Conservation (phyloP, 2,888 invertebrate genomes). For the Eustalomyia histrio region DNA sequence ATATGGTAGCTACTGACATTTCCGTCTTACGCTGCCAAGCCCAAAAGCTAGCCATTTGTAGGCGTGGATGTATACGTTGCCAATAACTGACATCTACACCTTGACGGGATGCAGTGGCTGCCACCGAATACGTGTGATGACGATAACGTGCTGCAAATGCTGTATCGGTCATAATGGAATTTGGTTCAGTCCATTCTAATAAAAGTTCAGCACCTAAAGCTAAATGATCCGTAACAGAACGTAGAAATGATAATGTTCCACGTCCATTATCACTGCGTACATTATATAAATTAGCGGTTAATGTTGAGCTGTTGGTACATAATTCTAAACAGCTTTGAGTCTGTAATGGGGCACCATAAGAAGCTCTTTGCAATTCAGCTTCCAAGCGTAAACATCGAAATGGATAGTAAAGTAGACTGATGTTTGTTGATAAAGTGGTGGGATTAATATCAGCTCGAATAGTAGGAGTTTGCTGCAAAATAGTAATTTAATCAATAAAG, state of each 20-base stretch:
- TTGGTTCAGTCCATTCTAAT: slow-evolving; percentile 75
- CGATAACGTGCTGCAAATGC: slow-evolving; percentile 75
- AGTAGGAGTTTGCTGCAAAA: slow-evolving; percentile 75
- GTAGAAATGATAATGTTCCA: slow-evolving; percentile 75
- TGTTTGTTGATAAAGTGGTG: slow-evolving; percentile 75
- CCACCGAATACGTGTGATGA: slow-evolving; percentile 73
- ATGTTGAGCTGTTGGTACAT: slow-evolving; percentile 72
- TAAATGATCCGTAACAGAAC: slow-evolving; percentile 74
- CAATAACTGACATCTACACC: slow-evolving; percentile 78
- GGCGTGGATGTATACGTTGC: slow-evolving; percentile 75
- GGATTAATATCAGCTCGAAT: slow-evolving; percentile 78
- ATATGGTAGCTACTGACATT: slow-evolving; percentile 75
- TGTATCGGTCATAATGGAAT: slow-evolving; percentile 68
- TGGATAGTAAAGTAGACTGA: slow-evolving; percentile 76
- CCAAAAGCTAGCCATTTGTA: slow-evolving; percentile 77
- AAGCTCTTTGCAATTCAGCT: slow-evolving; percentile 72
- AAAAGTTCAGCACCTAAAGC: slow-evolving; percentile 76
- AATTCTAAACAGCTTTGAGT: slow-evolving; percentile 73
- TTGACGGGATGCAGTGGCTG: slow-evolving; percentile 74
- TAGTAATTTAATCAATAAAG: no score
- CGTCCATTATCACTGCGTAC: slow-evolving; percentile 73
- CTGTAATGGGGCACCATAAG: slow-evolving; percentile 68
- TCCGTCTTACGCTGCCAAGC: slow-evolving; percentile 74
- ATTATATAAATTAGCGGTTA: slow-evolving; percentile 75
- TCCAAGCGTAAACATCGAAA: slow-evolving; percentile 71